Evolutionary conservation across 2,113 vertebrate species (phyloP).

Genomic region (Pachycephala philippinensis): DNA sequence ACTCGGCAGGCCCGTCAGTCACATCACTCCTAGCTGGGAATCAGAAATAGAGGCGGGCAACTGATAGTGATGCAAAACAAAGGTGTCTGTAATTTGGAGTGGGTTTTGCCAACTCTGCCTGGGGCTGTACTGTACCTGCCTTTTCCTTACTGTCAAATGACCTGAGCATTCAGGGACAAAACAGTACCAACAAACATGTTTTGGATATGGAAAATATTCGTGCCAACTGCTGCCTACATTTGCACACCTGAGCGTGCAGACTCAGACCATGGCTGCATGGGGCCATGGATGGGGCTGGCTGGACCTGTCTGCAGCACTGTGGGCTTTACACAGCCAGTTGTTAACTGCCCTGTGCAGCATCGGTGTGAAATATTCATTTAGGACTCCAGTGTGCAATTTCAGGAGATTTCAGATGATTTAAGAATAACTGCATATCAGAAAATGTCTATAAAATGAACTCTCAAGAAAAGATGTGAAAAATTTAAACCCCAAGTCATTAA

Average conservation of each 20-base stretch:
- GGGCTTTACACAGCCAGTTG: not conserved
- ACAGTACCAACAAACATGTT: not conserved
- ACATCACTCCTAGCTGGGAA: not conserved
- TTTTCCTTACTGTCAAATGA: not conserved
- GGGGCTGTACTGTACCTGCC: not conserved
- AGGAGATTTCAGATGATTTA: not conserved
- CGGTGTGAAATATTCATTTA: not conserved
- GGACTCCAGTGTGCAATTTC: not conserved
- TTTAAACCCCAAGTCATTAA: not conserved
- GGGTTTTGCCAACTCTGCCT: not conserved
- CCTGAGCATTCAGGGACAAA: not conserved
- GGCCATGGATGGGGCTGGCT: not conserved
- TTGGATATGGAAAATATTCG: not conserved
- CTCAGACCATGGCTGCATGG: accelerated
- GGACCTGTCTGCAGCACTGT: accelerated
- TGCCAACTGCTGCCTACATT: not conserved
- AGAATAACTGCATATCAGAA: not conserved
- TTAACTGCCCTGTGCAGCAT: accelerated
- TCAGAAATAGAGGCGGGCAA: not conserved
- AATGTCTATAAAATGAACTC: not conserved
- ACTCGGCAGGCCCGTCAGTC: not conserved
- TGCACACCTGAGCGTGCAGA: not conserved
- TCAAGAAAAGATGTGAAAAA: not conserved
- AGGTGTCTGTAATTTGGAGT: not conserved
- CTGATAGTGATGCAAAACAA: not conserved